These are phyloP conservation scores for Acanthiza pusilla DNA, from an alignment of 2,797 vertebrate species.

Conservation along the genomic window DNA sequence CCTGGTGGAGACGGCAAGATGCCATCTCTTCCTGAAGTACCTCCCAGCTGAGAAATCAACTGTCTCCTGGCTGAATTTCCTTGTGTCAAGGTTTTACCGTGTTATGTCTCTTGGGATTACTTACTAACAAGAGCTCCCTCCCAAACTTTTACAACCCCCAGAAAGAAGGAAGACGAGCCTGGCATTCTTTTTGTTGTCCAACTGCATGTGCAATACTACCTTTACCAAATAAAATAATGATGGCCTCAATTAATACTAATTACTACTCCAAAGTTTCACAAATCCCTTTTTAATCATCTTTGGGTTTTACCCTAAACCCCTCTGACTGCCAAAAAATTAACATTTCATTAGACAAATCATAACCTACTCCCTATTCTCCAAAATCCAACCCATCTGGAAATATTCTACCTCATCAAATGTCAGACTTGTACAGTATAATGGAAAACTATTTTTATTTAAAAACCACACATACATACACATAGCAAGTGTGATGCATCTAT, in stretches of 20 bases:
- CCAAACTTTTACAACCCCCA: conserved; percentile 25
- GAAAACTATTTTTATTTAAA: conserved; percentile 47
- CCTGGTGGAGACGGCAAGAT: conserved; percentile 75
- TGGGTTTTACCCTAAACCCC: conserved; percentile 55
- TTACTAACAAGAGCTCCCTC: conserved; percentile 62
- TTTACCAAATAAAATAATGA: conserved; percentile 51
- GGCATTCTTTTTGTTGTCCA: conserved; percentile 2
- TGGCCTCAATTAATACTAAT: conserved; percentile 66
- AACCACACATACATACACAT: conserved; percentile 14
- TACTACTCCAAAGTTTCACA: conserved; percentile 66
- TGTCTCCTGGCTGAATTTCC: conserved; percentile 71
- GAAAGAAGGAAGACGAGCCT: neutral
- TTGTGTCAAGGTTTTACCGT: conserved; percentile 60
- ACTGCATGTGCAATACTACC: neutral
- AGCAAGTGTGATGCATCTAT: conserved; percentile 14
- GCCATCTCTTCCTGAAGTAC: conserved; percentile 77
- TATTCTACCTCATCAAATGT: conserved; percentile 65
- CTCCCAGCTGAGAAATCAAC: conserved; percentile 80
- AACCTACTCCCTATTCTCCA: conserved; percentile 51
- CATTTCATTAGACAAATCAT: conserved; percentile 68
- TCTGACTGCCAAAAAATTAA: conserved; percentile 69
- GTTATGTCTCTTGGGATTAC: conserved; percentile 54
- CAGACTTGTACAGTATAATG: conserved; percentile 34
- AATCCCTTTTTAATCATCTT: conserved; percentile 70
- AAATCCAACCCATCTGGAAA: conserved; percentile 66